Evolutionary conservation across 2,797 vertebrate species (phyloP), one percentile per base, ranked within the genome.

Genomic region (Heterohyrax brucei): DNA sequence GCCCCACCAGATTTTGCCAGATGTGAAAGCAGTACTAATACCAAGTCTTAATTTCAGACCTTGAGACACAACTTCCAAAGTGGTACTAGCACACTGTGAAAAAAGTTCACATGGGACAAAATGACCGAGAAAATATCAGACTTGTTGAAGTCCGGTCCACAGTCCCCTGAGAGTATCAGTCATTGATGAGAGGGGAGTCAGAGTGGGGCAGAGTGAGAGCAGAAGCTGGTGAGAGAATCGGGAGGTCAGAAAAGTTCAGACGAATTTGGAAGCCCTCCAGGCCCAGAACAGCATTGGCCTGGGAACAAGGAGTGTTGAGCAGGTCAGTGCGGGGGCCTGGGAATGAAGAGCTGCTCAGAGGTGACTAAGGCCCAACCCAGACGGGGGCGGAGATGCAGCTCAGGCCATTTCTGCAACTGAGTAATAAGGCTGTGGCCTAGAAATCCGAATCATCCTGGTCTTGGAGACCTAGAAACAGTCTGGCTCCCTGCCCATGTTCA

Each of bases 311-410:
- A 9, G 33, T 73, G 70, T 33, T 73, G 50, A 8, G 5, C 8
- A 3, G 86, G 96, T 96, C 96, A 91, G 62, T 24, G 44, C 10
- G 44, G 79, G 94, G 95, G 95, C 95, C 95, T 96, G 97, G 94
- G 95, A 95, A 92, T 48, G 21, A 2, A 13, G 62, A 56, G n/a
- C 16, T 0, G 50, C 68, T 1, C 1, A 2, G 86, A 64, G 93
- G 95, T 89, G 78, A 89, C 73, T 21, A 28, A 79, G 78, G 26
- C 44, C n/a, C 1, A 1, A 68, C 39, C 26, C 0, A 14, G 84
- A 0, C 70, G 3, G 3, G 77, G 92, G 83, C 56, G 24, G 62
- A 89, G 70, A 48, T 0, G 0, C 4, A 14, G 90, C 22, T 2
- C 12, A 10, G 72, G 76, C 64, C 56, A 28, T 50, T 62, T 6